Base-by-base conservation (phyloP, 2,113 vertebrate genomes). In the Craseonycteris thonglongyai region DNA sequence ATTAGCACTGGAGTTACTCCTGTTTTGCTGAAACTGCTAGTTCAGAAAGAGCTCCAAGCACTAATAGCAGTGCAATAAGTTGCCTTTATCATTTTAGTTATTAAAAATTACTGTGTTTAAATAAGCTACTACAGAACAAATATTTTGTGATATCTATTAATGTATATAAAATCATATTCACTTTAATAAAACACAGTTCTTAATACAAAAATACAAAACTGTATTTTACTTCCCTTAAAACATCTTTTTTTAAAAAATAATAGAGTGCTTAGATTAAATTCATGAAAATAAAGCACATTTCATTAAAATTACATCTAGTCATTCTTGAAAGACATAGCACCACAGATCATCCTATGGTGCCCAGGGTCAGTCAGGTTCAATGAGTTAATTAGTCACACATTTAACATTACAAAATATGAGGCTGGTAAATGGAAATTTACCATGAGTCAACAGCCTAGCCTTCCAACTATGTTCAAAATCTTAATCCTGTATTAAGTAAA, bases 401-500 rank as follows among this genome's bases (percentile, higher is more conserved):
- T 69, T 86, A 85, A 89, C 9, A 56, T 5, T 58, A 26, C 8
- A 84, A 84, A 85, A 61, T 42, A 38, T 9, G 2, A 94, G 15
- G 1, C 12, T 76, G 13, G 18, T 49, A 78, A 88, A 79, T 6
- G 35, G 38, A 68, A 65, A 6, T 68, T 91, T 24, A n/a, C n/a
- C 14, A 42, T n/a, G 51, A 88, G 3, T 78, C 19, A 90, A 75
- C 0, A 82, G 22, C 3, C 68, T 63, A 84, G 58, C 9, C 26
- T 75, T 75, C 10, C 28, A 59, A 65, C 33, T 79, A 90, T 86
- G 42, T 42, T 90, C 42, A 85, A 61, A 97, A 93, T 38, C 51
- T 92, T 15, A 13, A 51, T 95, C 18, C 93, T 89, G 12, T 78
- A 63, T 82, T 80, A 96, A 96, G 90, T 42, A 95, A 96, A 94